Conservation (phyloP, 2,888 invertebrate genomes). For the Cinara cedri region DNA sequence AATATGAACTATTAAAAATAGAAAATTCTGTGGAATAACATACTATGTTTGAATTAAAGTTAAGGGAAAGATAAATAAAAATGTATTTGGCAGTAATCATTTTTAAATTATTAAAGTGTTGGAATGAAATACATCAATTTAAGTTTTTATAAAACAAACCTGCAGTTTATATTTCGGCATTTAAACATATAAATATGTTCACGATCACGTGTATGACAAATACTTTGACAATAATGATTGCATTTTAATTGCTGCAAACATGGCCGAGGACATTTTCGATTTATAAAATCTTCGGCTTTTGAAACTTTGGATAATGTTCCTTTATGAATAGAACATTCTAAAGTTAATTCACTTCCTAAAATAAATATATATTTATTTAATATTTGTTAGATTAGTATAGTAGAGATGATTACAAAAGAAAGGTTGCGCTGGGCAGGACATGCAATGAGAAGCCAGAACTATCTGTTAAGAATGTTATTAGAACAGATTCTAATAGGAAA, state of each 20-base stretch:
- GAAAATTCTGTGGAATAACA: too few species aligned
- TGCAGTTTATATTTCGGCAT: constrained; percentile 50
- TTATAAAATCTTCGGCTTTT: constrained; percentile 61
- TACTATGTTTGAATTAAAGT: too few species aligned
- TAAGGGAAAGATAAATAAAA: too few species aligned
- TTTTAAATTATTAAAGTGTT: too few species aligned
- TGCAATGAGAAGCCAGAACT: too few species aligned
- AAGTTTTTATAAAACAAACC: constrained; percentile 32
- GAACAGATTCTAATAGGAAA: too few species aligned
- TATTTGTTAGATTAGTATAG: not conserved
- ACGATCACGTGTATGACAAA: constrained; percentile 70
- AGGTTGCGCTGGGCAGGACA: too few species aligned
- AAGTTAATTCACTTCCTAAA: constrained; percentile 50
- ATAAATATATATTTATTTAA: not conserved
- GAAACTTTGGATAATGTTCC: constrained; percentile 51
- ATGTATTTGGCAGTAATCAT: not conserved
- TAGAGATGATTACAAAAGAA: too few species aligned
- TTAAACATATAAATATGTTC: constrained; percentile 63
- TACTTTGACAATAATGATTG: constrained; percentile 69
- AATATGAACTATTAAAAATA: too few species aligned
- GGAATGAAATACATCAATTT: not conserved
- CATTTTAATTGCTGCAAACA: constrained; percentile 68
- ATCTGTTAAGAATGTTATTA: too few species aligned
- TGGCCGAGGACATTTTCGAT: constrained; percentile 69
- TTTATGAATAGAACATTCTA: constrained; percentile 60